Evolutionary conservation across 2,888 invertebrate species (phyloP), one percentile per base, ranked within the genome.

Genomic region (Isotomurus palustris): DNA sequence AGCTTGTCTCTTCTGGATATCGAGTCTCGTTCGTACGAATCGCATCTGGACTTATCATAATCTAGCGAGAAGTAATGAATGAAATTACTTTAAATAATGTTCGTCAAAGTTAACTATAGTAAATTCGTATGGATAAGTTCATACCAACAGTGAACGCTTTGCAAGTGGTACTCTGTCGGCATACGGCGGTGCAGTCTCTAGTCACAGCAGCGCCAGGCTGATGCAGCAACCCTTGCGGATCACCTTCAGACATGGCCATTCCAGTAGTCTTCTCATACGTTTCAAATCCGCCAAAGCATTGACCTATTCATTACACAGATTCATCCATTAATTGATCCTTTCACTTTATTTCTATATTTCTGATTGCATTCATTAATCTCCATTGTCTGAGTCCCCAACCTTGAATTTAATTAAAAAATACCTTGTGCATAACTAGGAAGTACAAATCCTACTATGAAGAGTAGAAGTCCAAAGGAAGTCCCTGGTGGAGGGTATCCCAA

Each of bases 221-320:
- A 22, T 75, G 72, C 8, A 77, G 68, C 14, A 75, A 72, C 3
- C 74, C 73, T 63, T 74, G 72, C n/a, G 73, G 70, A 43, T 73
- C 71, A 52, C 68, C 73, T 53, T 67, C 73, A 40, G 69, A 60
- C 63, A 72, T 72, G 50, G 68, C 72, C 69, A 73, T 75, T 35
- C 75, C 75, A 3, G 75, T 72, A 3, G 75, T 75, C 69, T 76
- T 76, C 67, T 77, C 77, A 58, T 75, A 76, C 3, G 76, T 75
- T 66, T 76, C 75, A 35, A 76, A 74, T 10, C 77, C 77, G 8
- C 77, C 77, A 65, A 77, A 77, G 68, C 77, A 77, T 69, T 75
- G 73, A 47, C 71, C 74, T 74, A 53, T 22, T 19, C 3, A 32
- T 14, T 10, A 10, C 14, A 8, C 8, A 32, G 32, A 32, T 32